Conservation (phyloP, 2,888 invertebrate genomes). For the Quadriops clusia region DNA sequence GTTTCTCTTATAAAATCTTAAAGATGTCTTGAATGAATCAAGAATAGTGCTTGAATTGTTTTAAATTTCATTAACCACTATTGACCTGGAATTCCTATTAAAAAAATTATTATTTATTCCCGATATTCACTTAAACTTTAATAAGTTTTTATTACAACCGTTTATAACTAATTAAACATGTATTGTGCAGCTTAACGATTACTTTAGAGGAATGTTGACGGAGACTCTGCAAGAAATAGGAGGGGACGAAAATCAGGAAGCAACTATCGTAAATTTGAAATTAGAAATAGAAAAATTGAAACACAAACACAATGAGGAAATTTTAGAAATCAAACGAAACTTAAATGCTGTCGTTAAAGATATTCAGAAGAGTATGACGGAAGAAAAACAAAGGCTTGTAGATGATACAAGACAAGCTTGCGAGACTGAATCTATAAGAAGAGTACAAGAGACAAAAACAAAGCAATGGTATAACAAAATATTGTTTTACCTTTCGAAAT, state of each 20-base stretch:
- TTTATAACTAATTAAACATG: too few relatives aligned
- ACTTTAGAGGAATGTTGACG: constrained; percentile 56
- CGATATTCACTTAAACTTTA: too few relatives aligned
- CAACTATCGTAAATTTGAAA: constrained; percentile 47
- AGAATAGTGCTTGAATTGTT: too few relatives aligned
- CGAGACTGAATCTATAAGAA: constrained; percentile 57
- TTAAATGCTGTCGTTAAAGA: constrained; percentile 31
- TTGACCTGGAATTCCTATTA: too few relatives aligned
- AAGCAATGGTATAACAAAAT: constrained; percentile 62
- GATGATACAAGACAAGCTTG: constrained; percentile 53
- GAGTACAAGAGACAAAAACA: constrained; percentile 66
- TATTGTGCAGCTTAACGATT: constrained; percentile 54
- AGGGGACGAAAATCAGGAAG: constrained; percentile 42
- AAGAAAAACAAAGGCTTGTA: constrained; percentile 52
- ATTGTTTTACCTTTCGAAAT: too few relatives aligned
- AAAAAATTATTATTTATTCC: too few relatives aligned
- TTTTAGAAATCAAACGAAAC: constrained; percentile 46
- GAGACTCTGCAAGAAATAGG: constrained; percentile 55
- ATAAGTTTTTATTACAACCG: too few relatives aligned
- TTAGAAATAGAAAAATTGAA: constrained; percentile 58
- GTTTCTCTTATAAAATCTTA: too few relatives aligned
- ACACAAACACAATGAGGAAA: constrained; percentile 62
- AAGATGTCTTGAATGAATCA: too few relatives aligned
- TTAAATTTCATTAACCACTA: too few relatives aligned
- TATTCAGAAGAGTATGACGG: constrained; percentile 29